These are phyloP conservation scores for Glyphotaelius pellucidus DNA, from an alignment of 2,888 invertebrate genomes.

Conservation along the genomic window DNA sequence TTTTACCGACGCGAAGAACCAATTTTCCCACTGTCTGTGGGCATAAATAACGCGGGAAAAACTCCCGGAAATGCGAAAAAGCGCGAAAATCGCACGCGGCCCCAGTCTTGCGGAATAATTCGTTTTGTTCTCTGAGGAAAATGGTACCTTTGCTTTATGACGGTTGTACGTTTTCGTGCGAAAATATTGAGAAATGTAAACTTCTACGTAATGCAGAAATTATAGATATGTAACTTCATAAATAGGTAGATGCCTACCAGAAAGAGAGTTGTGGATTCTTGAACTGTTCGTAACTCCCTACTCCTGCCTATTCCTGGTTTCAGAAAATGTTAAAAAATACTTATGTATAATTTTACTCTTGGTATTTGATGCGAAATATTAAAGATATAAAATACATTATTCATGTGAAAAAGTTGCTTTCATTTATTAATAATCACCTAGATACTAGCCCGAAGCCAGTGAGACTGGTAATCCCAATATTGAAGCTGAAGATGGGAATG, in stretches of 20 bases:
- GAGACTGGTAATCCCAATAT: no score
- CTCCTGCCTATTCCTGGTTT: not conserved
- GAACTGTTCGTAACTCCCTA: not conserved
- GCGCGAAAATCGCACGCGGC: slow-evolving; percentile 8
- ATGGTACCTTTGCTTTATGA: slow-evolving; percentile 8
- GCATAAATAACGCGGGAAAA: slow-evolving; percentile 36
- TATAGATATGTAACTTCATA: not conserved
- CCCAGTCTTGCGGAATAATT: not conserved
- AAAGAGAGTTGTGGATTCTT: not conserved
- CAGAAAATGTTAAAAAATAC: no score
- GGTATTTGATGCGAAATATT: no score
- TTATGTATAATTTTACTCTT: not conserved
- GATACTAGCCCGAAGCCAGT: no score
- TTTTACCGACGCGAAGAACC: slow-evolving; percentile 1
- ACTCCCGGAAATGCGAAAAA: slow-evolving; percentile 23
- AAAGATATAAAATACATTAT: no score
- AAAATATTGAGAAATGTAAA: not conserved
- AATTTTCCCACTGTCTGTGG: slow-evolving; percentile 23
- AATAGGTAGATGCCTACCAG: not conserved
- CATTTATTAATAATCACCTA: no score
- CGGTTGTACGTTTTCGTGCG: not conserved
- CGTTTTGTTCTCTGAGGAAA: not conserved
- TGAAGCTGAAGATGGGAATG: no score
- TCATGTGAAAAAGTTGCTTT: no score
- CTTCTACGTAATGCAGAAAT: not conserved